Evolutionary conservation across 2,113 vertebrate genomes (phyloP).

Genomic region (Salvelinus sp.): DNA sequence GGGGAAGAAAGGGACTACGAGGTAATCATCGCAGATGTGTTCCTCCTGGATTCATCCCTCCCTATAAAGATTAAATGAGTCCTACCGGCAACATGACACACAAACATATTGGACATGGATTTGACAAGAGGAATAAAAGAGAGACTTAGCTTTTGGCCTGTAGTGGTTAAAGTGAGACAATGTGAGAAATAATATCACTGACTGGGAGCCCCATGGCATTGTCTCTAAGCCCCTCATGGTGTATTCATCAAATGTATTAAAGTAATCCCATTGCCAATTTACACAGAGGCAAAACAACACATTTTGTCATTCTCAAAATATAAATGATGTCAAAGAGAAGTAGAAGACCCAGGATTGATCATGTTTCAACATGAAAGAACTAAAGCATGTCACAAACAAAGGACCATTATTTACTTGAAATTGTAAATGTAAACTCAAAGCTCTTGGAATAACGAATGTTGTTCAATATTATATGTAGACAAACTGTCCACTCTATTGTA

Average conservation of each 20-base stretch:
- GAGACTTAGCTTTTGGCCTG: slow-evolving; percentile 30
- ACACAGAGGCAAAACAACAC: background rate
- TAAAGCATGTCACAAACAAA: background rate
- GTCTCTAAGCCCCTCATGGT: slow-evolving; percentile 29
- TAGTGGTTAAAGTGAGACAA: slow-evolving; percentile 36
- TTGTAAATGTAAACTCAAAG: background rate
- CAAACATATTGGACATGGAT: slow-evolving; percentile 16
- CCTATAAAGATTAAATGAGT: slow-evolving; percentile 43
- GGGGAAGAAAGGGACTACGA: slow-evolving; percentile 48
- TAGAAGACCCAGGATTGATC: background rate
- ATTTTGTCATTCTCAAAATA: background rate
- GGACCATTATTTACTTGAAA: background rate
- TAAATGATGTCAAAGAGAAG: background rate
- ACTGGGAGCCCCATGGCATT: slow-evolving; percentile 20
- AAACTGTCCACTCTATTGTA: too few relatives aligned
- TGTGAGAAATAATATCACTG: slow-evolving; percentile 13
- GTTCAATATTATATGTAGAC: too few relatives aligned
- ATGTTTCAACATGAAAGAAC: background rate
- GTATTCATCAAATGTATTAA: slow-evolving; percentile 44
- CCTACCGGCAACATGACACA: slow-evolving; percentile 29
- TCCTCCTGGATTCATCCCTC: slow-evolving; percentile 52
- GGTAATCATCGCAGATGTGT: slow-evolving; percentile 65
- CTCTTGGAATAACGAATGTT: too few relatives aligned
- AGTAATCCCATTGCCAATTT: slow-evolving; percentile 47
- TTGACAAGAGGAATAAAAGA: slow-evolving; percentile 38